phyloP scores from a whole-genome alignment of 2,888 invertebrate genomes.

The Phymatocera aterrima region DNA sequence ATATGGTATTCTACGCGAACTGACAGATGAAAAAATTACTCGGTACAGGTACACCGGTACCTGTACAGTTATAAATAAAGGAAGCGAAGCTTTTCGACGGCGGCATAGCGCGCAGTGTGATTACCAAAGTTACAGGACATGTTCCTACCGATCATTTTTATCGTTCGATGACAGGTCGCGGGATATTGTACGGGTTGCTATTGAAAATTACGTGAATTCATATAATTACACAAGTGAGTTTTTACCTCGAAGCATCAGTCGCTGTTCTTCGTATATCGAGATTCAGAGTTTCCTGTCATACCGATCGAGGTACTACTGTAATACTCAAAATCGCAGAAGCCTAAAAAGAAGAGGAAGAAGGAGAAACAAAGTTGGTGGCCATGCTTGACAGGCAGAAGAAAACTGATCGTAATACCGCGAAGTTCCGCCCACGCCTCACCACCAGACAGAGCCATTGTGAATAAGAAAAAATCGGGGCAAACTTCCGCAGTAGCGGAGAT shows the following conservation, averaged over 20 bases:
- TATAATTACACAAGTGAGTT: background rate
- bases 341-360: background rate
- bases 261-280: background rate
- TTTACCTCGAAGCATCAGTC: background rate
- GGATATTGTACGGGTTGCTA: too few relatives aligned
- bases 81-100: too few relatives aligned
- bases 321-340: background rate
- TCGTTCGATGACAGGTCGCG: background rate
- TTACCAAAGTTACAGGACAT: too few relatives aligned
- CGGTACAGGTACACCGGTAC: too few relatives aligned
- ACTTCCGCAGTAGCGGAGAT: slow-evolving; percentile 6
- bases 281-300: background rate
- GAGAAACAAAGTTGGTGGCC: background rate
- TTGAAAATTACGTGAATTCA: background rate
- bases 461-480: slow-evolving; percentile 9
- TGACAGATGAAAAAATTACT: too few relatives aligned
- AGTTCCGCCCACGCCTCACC: background rate
- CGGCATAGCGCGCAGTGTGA: too few relatives aligned
- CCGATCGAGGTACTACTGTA: background rate
- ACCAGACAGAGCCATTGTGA: background rate
- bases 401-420: background rate
- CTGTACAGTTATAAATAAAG: too few relatives aligned
- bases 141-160: too few relatives aligned
- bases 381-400: background rate
- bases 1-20: too few relatives aligned